phyloP scores from a whole-genome alignment of 23 tunicate species.

The Trididemnum nubilum region DNA sequence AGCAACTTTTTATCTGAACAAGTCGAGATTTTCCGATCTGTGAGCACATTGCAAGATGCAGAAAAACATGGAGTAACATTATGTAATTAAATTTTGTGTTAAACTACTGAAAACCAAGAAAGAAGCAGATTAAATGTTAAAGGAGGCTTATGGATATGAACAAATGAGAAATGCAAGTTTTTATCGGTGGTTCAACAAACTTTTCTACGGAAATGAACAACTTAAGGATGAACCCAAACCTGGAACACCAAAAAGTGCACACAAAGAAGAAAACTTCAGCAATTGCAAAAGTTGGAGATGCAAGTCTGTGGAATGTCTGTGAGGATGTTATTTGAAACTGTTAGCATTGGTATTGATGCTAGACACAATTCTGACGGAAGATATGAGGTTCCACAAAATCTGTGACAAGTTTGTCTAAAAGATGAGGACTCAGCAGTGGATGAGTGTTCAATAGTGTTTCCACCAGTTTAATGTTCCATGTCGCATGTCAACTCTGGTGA shows the following conservation, averaged over 20 bases:
- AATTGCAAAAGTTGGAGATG: neutral
- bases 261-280: neutral
- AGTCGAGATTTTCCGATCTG: too few relatives aligned
- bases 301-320: neutral
- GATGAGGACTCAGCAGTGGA: neutral
- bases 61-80: slow-evolving; percentile 2
- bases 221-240: neutral
- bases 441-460: neutral
- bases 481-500: neutral
- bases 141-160: slow-evolving; percentile 21
- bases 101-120: slow-evolving; percentile 1
- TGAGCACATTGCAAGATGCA: slow-evolving; percentile 5
- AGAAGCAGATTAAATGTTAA: neutral
- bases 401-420: neutral
- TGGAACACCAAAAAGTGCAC: too few relatives aligned
- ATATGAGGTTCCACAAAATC: neutral
- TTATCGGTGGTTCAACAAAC: slow-evolving; percentile 9
- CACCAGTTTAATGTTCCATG: neutral
- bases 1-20: neutral
- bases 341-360: neutral
- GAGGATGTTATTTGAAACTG: neutral
- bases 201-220: slow-evolving; percentile 11
- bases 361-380: neutral
- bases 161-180: slow-evolving; percentile 5
- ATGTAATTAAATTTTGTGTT: slow-evolving; percentile 30